These are phyloP conservation scores for Vombatus ursinus DNA, from an alignment of 2,113 vertebrate genomes.

Conservation along the genomic window DNA sequence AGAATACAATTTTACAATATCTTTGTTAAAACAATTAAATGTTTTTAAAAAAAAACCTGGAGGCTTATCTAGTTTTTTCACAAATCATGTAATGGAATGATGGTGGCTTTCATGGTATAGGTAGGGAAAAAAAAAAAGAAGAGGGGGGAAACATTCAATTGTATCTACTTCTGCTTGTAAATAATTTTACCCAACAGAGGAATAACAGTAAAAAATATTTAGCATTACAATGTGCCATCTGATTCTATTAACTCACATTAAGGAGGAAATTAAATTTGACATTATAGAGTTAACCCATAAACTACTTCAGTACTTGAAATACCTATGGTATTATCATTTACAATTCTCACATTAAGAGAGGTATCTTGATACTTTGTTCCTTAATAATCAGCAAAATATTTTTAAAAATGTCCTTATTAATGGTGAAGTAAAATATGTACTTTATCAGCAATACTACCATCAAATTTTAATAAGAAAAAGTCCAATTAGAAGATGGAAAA, in stretches of 20 bases:
- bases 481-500: neutral
- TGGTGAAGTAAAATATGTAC: neutral
- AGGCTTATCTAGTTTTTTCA: neutral
- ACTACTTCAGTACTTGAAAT: constrained; percentile 16
- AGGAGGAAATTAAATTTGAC: constrained; percentile 56
- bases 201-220: constrained; percentile 45
- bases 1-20: neutral
- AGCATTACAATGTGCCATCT: constrained; percentile 19
- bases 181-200: constrained; percentile 49
- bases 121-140: constrained; percentile 5
- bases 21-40: neutral
- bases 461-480: neutral
- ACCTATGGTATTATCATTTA: neutral
- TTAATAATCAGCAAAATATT: neutral
- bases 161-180: constrained; percentile 16
- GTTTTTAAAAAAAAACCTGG: neutral
- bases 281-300: constrained; percentile 34
- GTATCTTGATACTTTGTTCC: neutral
- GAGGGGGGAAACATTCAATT: neutral
- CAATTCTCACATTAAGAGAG: neutral
- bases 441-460: neutral
- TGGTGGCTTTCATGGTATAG: neutral
- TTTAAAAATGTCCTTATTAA: constrained; percentile 2
- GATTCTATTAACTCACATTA: constrained; percentile 43
- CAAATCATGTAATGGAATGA: neutral